These are phyloP conservation scores for Corvus hawaiiensis DNA, from an alignment of 2,113 vertebrate species.

Conservation along the genomic window DNA sequence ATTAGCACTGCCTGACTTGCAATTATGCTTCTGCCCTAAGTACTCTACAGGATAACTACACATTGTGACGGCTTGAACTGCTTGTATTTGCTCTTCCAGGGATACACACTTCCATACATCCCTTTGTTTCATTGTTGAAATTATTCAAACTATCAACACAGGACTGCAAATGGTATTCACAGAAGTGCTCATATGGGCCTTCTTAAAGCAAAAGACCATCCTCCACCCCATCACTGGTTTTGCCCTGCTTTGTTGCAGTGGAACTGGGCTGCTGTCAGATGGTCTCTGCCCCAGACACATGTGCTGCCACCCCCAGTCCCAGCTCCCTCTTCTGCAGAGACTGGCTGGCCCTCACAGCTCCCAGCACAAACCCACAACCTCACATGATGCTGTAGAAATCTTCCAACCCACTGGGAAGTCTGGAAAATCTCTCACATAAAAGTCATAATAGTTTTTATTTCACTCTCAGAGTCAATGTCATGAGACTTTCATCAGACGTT, in stretches of 20 bases:
- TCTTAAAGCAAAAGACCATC: neutral
- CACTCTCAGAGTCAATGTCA: neutral
- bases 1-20: neutral
- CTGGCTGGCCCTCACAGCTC: rapidly evolving
- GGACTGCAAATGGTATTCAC: neutral
- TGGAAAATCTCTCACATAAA: neutral
- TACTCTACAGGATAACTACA: neutral
- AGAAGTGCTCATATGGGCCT: neutral
- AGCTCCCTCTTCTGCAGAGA: neutral
- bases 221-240: neutral
- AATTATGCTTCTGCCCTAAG: neutral
- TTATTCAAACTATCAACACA: neutral
- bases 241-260: neutral
- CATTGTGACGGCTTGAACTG: neutral
- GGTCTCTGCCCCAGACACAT: neutral
- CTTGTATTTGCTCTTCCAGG: neutral
- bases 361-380: neutral
- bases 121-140: neutral
- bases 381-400: neutral
- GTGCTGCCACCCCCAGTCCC: neutral
- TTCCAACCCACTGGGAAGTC: neutral
- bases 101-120: neutral
- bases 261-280: neutral
- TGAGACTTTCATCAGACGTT: neutral
- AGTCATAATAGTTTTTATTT: neutral